phyloP scores from a whole-genome alignment of 1,140 invertebrate species.

The Pogonomyrmex californicus region DNA sequence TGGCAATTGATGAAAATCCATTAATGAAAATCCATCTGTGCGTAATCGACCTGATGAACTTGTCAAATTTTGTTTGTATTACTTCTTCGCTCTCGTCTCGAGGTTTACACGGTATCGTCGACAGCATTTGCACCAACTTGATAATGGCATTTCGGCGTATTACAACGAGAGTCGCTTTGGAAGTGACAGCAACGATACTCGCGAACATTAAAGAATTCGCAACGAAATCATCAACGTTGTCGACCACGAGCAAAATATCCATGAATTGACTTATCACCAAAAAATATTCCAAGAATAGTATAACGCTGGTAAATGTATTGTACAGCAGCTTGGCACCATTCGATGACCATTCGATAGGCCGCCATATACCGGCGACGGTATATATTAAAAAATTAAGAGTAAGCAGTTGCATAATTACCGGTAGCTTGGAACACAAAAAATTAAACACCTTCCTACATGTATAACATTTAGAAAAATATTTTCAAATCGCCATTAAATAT shows the following conservation, averaged over 20 bases:
- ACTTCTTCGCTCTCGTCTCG: not conserved
- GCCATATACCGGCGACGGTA: slow-evolving; percentile 47
- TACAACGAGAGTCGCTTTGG: slow-evolving; percentile 18
- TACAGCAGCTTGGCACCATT: slow-evolving; percentile 3
- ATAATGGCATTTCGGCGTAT: slow-evolving; percentile 1
- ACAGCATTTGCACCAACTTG: not conserved
- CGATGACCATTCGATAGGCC: slow-evolving; percentile 35
- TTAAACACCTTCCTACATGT: not conserved
- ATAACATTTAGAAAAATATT: not conserved
- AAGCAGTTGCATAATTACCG: slow-evolving; percentile 17
- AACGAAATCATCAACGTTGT: slow-evolving; percentile 39
- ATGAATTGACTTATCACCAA: slow-evolving; percentile 23
- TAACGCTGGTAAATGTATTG: not conserved
- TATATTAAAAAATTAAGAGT: slow-evolving; percentile 47
- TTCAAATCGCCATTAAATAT: not conserved
- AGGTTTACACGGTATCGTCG: not conserved
- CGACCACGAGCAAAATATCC: slow-evolving; percentile 29
- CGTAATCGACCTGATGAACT: slow-evolving; percentile 28
- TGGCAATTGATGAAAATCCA: not conserved
- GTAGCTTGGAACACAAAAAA: not conserved
- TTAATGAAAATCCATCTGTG: not conserved
- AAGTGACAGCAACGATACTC: not conserved
- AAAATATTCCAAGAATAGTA: slow-evolving; percentile 10
- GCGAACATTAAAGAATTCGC: slow-evolving; percentile 16
- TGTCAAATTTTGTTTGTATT: slow-evolving; percentile 43